Conservation (phyloP, 2,888 invertebrate species). For the Criorhina ranunculi region DNA sequence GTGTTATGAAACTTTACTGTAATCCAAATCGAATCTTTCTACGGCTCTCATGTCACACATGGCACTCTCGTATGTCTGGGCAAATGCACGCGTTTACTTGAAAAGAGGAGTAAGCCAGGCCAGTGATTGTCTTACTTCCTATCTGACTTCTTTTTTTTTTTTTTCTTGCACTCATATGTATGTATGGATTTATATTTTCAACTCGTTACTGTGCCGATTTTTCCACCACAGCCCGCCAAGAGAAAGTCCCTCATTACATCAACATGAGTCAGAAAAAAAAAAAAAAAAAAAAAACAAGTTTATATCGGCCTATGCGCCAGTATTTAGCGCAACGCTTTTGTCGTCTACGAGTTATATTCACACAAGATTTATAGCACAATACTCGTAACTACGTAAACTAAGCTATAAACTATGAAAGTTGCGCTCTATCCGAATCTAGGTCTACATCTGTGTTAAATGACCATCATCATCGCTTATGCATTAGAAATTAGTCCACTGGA, state of each 20-base stretch:
- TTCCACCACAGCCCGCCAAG: slow-evolving; percentile 46
- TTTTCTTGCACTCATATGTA: not conserved
- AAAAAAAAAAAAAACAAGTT: slow-evolving; percentile 55
- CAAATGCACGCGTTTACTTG: not conserved
- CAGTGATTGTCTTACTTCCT: slow-evolving; percentile 62
- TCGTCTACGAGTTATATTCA: slow-evolving; percentile 41
- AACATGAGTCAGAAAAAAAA: slow-evolving; percentile 47
- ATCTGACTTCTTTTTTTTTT: not conserved
- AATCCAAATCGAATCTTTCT: slow-evolving; percentile 40
- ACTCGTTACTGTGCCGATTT: slow-evolving; percentile 59
- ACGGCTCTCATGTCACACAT: slow-evolving; percentile 36
- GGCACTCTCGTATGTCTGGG: not conserved
- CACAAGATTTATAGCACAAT: slow-evolving; percentile 23
- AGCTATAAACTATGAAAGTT: slow-evolving; percentile 20
- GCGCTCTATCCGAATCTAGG: slow-evolving; percentile 18
- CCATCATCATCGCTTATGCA: slow-evolving; percentile 5
- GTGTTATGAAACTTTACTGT: slow-evolving; percentile 52
- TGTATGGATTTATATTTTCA: slow-evolving; percentile 12
- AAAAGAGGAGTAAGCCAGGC: slow-evolving; percentile 22
- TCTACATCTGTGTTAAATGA: slow-evolving; percentile 30
- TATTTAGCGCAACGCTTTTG: slow-evolving; percentile 72
- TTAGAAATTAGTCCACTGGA: not conserved
- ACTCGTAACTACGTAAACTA: not conserved
- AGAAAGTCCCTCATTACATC: slow-evolving; percentile 76
- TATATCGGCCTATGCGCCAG: slow-evolving; percentile 56